These are phyloP conservation scores for Chlorodrepanis virens DNA, from an alignment of 2,113 vertebrate species.

Conservation along the genomic window DNA sequence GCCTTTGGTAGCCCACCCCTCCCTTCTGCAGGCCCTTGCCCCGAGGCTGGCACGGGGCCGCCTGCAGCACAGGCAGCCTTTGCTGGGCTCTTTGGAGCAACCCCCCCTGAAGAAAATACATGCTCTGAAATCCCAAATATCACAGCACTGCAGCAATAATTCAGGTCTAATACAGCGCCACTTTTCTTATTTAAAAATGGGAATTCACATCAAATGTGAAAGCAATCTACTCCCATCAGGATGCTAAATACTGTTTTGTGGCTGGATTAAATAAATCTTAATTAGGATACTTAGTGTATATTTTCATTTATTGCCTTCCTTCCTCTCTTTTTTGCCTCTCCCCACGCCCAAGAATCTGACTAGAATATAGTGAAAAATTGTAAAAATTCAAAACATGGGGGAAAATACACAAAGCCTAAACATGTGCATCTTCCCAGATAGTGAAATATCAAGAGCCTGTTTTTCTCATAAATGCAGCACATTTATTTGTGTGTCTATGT, in stretches of 20 bases:
- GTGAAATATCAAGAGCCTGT: not conserved
- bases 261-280: slow-evolving; percentile 46
- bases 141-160: not conserved
- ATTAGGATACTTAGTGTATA: not conserved
- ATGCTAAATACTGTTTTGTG: slow-evolving; percentile 55
- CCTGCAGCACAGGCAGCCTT: not conserved
- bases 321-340: not conserved
- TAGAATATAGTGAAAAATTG: not conserved
- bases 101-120: not conserved
- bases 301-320: slow-evolving; percentile 38
- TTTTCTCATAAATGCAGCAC: not conserved
- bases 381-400: not conserved
- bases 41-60: not conserved
- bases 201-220: slow-evolving; percentile 33
- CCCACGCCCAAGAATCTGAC: not conserved
- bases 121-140: not conserved
- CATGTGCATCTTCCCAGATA: not conserved
- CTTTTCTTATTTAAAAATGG: slow-evolving; percentile 41
- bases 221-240: slow-evolving; percentile 50
- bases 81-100: not conserved
- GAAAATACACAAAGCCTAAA: not conserved
- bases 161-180: not conserved
- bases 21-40: not conserved
- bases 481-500: not conserved
- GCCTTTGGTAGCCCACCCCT: not conserved